Percentiles rank a stretch among this genome's conserved stretches.
Evolutionary conservation across 2,888 invertebrate species (phyloP).

Genomic region (Auanema freiburgensis): DNA sequence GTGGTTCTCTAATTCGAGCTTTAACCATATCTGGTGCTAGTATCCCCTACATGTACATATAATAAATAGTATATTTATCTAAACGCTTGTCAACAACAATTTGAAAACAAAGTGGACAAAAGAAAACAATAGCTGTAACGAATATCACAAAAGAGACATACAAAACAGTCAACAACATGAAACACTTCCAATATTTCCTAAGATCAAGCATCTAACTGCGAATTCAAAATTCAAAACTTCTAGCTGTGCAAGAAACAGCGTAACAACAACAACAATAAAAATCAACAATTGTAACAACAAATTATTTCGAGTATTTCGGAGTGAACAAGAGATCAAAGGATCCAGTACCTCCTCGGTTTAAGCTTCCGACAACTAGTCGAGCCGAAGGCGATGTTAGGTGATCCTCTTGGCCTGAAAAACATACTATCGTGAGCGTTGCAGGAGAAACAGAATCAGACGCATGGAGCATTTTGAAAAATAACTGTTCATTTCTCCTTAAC

Average conservation of each 20-base stretch:
- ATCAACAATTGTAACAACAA: neutral
- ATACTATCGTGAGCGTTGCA: no score
- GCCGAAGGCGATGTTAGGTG: conserved; percentile 58
- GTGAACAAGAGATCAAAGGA: conserved; percentile 51
- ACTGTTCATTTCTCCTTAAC: neutral
- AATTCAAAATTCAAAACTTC: neutral
- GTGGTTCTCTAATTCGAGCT: no score
- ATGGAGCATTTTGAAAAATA: neutral
- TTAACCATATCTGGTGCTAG: no score
- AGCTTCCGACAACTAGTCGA: conserved; percentile 55
- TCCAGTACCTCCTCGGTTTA: conserved; percentile 61
- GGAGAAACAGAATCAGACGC: conserved; percentile 3
- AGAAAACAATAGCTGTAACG: no score
- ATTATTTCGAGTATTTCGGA: neutral
- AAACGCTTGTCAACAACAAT: no score
- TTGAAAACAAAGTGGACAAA: no score
- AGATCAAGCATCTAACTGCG: neutral
- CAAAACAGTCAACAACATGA: neutral
- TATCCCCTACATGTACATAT: no score
- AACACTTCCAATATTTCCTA: conserved; percentile 1
- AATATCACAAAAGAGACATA: no score
- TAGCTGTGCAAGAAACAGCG: neutral
- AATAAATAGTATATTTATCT: no score
- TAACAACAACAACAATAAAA: conserved; percentile 1
- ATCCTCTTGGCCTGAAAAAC: conserved; percentile 57